A percentile compares a stretch with the other conserved stretches of the same genome.
These are phyloP conservation scores for Caprella mutica DNA, from an alignment of 2,888 invertebrate genomes.

Conservation along the genomic window DNA sequence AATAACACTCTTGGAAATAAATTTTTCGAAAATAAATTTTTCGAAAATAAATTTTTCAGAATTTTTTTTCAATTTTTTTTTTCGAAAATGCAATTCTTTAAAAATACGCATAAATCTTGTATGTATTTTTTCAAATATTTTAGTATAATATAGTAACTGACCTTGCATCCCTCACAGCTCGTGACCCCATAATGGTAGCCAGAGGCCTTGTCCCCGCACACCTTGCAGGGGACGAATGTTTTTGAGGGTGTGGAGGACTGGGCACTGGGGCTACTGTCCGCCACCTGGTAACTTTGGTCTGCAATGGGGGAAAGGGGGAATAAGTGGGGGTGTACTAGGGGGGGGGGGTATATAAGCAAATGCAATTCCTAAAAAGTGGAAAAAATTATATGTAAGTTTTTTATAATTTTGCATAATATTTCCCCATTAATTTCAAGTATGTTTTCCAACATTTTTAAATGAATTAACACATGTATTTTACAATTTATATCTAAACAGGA, in stretches of 20 bases:
- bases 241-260: conserved; percentile 66
- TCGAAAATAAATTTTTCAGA: no score
- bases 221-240: conserved; percentile 85
- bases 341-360: not conserved
- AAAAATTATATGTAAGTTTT: not conserved
- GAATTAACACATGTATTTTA: not conserved
- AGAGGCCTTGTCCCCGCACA: conserved; percentile 90
- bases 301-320: conserved; percentile 38
- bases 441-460: not conserved
- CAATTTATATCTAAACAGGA: not conserved
- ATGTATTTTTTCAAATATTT: not conserved
- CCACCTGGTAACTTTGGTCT: conserved; percentile 59
- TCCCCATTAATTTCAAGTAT: not conserved
- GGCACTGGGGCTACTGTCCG: conserved; percentile 66
- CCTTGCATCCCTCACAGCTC: conserved; percentile 97
- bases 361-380: not conserved
- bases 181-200: conserved; percentile 98
- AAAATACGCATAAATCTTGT: no score
- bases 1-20: no score
- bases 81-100: no score
- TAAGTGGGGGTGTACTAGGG: not conserved
- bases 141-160: conserved; percentile 41
- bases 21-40: no score
- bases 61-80: no score
- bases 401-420: not conserved